phyloP scores from a whole-genome alignment of 2,888 invertebrate genomes.

The Steinernema scapterisci region DNA sequence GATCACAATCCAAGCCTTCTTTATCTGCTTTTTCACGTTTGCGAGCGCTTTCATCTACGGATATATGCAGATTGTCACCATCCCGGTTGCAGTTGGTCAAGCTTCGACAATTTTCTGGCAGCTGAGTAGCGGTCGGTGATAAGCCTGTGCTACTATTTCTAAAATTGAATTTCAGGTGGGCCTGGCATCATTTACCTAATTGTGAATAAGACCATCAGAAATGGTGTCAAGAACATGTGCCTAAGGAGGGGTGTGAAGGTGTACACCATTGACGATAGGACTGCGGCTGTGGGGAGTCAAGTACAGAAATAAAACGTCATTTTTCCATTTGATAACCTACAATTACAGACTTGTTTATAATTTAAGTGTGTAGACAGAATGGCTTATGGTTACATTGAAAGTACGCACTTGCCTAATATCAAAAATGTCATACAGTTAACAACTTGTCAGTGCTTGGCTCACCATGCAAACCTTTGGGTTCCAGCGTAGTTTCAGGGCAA shows the following conservation, averaged over 20 bases:
- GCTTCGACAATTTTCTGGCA: not conserved
- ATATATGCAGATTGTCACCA: not conserved
- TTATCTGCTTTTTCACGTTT: not conserved
- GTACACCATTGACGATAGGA: too few relatives aligned
- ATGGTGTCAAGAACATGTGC: not conserved
- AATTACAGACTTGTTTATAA: too few relatives aligned
- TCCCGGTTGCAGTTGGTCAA: not conserved
- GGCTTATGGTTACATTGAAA: too few relatives aligned
- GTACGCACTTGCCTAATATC: too few relatives aligned
- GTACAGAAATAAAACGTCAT: too few relatives aligned
- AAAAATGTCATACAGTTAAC: too few relatives aligned
- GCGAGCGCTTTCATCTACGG: not conserved
- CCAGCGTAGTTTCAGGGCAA: too few relatives aligned
- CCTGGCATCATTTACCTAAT: not conserved
- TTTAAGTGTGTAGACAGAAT: too few relatives aligned
- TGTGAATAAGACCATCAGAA: not conserved
- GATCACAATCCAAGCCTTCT: not conserved
- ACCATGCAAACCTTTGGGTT: too few relatives aligned
- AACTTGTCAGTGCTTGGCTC: too few relatives aligned
- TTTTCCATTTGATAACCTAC: too few relatives aligned
- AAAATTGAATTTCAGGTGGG: not conserved
- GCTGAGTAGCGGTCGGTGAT: not conserved
- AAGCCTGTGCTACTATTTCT: not conserved
- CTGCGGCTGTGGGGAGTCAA: too few relatives aligned
- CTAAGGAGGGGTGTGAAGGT: not conserved